These are phyloP conservation scores for Entomyzon cyanotis DNA, from an alignment of 2,113 vertebrate species.

Conservation along the genomic window DNA sequence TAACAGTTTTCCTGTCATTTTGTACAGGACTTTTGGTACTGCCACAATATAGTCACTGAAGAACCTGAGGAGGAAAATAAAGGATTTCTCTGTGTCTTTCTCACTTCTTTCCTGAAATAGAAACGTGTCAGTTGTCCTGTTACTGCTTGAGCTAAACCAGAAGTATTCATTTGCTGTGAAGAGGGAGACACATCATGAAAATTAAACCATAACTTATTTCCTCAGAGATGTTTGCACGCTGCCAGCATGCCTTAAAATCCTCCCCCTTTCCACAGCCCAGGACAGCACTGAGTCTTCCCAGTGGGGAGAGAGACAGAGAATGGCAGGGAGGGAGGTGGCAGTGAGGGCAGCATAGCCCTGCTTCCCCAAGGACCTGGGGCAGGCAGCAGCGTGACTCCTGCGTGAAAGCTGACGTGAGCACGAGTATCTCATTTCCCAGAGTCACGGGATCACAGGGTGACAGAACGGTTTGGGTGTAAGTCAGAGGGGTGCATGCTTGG, in stretches of 20 bases:
- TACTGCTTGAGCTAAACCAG: background rate
- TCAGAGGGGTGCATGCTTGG: fast-evolving
- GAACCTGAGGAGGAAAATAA: background rate
- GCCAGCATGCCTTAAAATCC: background rate
- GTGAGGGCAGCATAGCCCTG: background rate
- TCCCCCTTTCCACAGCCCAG: background rate
- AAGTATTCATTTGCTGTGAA: background rate
- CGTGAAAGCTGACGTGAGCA: background rate
- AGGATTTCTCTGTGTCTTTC: background rate
- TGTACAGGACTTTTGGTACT: background rate
- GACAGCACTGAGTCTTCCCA: fast-evolving
- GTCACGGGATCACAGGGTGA: background rate
- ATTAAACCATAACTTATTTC: background rate
- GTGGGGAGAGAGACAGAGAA: fast-evolving
- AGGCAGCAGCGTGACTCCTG: background rate
- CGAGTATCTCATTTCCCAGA: background rate
- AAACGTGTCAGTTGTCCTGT: background rate
- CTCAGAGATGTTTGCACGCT: background rate
- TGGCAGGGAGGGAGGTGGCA: background rate
- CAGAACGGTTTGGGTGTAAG: fast-evolving
- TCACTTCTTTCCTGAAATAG: background rate
- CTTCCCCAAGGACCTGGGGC: background rate
- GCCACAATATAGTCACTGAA: background rate
- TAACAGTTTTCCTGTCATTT: fast-evolving
- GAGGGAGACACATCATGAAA: background rate